Evolutionary conservation across 2,797 vertebrate species (phyloP).

Genomic region (Takifugu ocellatus): DNA sequence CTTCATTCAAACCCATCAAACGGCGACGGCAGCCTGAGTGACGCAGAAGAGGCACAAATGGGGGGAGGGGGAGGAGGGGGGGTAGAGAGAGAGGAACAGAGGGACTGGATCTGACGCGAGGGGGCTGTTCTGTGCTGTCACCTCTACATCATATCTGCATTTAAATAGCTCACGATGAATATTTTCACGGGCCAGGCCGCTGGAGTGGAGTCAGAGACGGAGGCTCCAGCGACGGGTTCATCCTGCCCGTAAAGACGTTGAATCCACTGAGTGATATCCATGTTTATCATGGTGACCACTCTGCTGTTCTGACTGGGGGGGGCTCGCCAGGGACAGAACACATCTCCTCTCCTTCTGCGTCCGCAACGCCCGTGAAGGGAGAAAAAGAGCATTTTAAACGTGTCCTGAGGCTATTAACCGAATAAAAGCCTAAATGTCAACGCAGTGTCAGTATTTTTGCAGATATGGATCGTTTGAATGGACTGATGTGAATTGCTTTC

Average conservation of each 20-base stretch:
- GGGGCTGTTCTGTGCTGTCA: constrained; percentile 37
- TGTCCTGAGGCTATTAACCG: background rate
- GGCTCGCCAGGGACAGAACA: background rate
- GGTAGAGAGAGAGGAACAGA: background rate
- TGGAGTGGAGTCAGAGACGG: too few relatives aligned
- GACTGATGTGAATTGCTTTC: too few relatives aligned
- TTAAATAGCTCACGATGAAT: constrained; percentile 20
- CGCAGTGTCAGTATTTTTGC: too few relatives aligned
- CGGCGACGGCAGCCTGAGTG: constrained; percentile 48
- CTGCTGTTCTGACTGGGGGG: constrained; percentile 1
- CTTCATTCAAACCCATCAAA: constrained; percentile 69
- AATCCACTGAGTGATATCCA: background rate
- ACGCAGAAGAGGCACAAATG: constrained; percentile 41
- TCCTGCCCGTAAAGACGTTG: background rate
- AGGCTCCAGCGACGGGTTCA: too few relatives aligned
- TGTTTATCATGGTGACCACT: constrained; percentile 1
- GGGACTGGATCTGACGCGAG: constrained; percentile 10
- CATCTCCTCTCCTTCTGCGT: background rate
- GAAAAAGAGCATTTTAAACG: background rate
- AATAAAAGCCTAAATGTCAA: background rate
- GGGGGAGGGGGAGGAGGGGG: constrained; percentile 15
- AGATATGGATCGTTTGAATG: too few relatives aligned
- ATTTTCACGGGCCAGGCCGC: constrained; percentile 8
- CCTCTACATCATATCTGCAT: constrained; percentile 54
- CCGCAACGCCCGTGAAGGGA: too few relatives aligned